These are phyloP conservation scores for Pelagia noctiluca DNA, from an alignment of 30 jellyfish, hydroid and myxozoan genomes.

Conservation along the genomic window DNA sequence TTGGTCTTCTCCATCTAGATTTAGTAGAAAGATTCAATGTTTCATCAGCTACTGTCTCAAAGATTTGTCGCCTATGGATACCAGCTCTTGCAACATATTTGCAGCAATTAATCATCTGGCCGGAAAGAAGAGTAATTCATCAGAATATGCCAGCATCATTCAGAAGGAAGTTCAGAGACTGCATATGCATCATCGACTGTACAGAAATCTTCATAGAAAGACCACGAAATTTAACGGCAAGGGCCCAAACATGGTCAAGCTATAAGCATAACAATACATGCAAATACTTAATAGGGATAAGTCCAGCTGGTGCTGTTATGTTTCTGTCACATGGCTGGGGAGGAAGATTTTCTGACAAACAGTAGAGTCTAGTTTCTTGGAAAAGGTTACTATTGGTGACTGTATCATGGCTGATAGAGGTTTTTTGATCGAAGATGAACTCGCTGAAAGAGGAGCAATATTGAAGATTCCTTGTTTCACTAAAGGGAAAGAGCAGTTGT, in stretches of 20 bases:
- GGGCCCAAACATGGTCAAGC: slow-evolving; percentile 41
- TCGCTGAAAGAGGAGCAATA: slow-evolving; percentile 59
- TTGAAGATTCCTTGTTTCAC: slow-evolving; percentile 68
- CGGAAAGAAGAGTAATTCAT: slow-evolving; percentile 49
- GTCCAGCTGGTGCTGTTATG: slow-evolving; percentile 81
- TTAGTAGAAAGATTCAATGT: slow-evolving; percentile 43
- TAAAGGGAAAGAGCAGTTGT: slow-evolving; percentile 72
- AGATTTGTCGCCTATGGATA: slow-evolving; percentile 22
- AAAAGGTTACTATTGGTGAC: slow-evolving; percentile 56
- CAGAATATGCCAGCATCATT: slow-evolving; percentile 51
- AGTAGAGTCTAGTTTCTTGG: slow-evolving; percentile 63
- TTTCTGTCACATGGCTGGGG: slow-evolving; percentile 87
- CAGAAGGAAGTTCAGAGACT: slow-evolving; percentile 26
- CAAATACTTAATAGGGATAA: slow-evolving; percentile 62
- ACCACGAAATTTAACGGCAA: neutral
- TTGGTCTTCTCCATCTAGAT: slow-evolving; percentile 45
- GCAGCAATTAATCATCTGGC: slow-evolving; percentile 41
- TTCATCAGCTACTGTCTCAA: slow-evolving; percentile 18
- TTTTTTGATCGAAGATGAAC: slow-evolving; percentile 63
- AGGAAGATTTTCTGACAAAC: slow-evolving; percentile 74
- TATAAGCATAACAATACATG: slow-evolving; percentile 65
- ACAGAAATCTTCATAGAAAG: slow-evolving; percentile 55
- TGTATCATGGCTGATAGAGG: slow-evolving; percentile 83
- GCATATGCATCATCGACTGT: slow-evolving; percentile 77
- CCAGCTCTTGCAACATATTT: slow-evolving; percentile 27